Evolutionary conservation across 2,797 vertebrate genomes (phyloP), one percentile per base, ranked within the genome.

Genomic region (Spea hammondii): DNA sequence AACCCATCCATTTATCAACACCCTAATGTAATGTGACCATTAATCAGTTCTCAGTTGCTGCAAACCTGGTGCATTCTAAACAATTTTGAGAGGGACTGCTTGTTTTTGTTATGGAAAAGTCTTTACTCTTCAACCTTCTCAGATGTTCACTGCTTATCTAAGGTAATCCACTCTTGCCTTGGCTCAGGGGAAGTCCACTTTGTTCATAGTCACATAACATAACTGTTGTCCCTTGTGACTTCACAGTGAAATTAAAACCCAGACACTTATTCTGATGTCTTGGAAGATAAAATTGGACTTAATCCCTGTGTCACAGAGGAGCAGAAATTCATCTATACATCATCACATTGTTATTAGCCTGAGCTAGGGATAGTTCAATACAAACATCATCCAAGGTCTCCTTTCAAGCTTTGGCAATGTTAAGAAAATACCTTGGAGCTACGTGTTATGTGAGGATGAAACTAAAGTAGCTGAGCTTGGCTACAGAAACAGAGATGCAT

Each of bases 241-340:
- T 92, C 85, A 84, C 90, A 89, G 84, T 94, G 96, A 96, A 98
- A 96, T 90, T 86, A 89, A 94, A 98, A 93, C 92, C 94, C 90
- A 91, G 94, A 93, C 90, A 86, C 90, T 90, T 92, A 93, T 93
- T 85, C 90, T 95, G 95, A 98, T 98, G 92, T 94, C 93, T 93
- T 85, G 90, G 91, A 86, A 93, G 96, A 99, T 98, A 98, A 96
- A 92, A 87, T 83, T 88, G 85, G 87, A 86, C 91, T 90, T 91
- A 90, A 95, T 94, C 93, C 90, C 79, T 86, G 86, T 95, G 93
- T 94, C 93, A 92, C 90, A 89, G 89, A 87, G 89, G 91, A 91
- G 89, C 90, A 92, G 92, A 92, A 95, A 96, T 95, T 96, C 92
- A 92, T 90, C 92, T 93, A 95, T 92, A 96, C 93, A 94, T 96